Evolutionary conservation across 2,797 vertebrate species (phyloP).

Genomic region (Acrossocheilus wenchowensis): DNA sequence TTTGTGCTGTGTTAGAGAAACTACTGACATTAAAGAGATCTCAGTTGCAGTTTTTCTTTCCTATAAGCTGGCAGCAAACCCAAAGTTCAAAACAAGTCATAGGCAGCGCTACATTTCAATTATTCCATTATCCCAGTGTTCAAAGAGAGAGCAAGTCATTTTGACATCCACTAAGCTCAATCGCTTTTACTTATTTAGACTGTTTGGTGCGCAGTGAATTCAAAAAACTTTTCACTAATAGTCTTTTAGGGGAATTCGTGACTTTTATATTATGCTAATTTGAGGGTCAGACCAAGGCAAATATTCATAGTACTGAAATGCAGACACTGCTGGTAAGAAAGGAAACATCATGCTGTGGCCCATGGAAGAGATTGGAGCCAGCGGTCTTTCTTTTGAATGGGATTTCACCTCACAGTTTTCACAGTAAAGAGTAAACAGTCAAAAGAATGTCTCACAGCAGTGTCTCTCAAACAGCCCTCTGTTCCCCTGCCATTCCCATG

Average conservation of each 20-base stretch:
- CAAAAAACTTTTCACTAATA: neutral
- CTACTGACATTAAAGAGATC: conserved; percentile 5
- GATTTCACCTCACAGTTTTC: conserved; percentile 84
- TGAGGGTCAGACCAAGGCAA: conserved; percentile 46
- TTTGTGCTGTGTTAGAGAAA: neutral
- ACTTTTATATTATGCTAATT: conserved; percentile 37
- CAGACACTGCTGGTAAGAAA: conserved; percentile 16
- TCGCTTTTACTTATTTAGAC: conserved; percentile 19
- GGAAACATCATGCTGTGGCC: conserved; percentile 18
- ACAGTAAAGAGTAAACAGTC: conserved; percentile 71
- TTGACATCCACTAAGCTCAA: conserved; percentile 9
- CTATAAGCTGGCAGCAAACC: neutral
- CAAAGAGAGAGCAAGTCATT: conserved; percentile 17
- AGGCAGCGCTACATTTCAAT: conserved; percentile 3
- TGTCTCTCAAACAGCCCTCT: conserved; percentile 85
- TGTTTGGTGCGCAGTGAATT: neutral
- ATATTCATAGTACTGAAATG: conserved; percentile 64
- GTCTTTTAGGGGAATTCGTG: conserved; percentile 7
- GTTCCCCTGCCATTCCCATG: conserved; percentile 80
- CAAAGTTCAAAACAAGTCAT: conserved; percentile 24
- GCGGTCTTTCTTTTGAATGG: conserved; percentile 67
- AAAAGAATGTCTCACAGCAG: conserved; percentile 59
- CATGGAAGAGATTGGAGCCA: conserved; percentile 19
- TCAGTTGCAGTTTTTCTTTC: neutral
- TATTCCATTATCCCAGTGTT: conserved; percentile 23